Evolutionary conservation across 37 sponge, comb jelly and placozoan genomes (phyloP).

Genomic region (Agelas oroides): DNA sequence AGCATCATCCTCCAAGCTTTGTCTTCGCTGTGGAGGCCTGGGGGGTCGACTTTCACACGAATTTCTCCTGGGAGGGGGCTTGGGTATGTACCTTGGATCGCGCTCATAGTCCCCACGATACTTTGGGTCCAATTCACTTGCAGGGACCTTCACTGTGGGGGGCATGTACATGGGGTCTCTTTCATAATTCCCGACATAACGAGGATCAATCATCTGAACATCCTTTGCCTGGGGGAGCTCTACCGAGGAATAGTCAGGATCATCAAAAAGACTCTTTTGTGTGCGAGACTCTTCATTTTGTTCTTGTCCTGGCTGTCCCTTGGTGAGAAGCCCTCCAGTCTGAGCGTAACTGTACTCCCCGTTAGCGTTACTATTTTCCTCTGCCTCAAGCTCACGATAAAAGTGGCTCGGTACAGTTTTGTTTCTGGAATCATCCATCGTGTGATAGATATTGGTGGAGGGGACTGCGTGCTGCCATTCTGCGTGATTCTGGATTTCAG

Average conservation of each 20-base stretch:
- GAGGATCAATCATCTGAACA: conserved; percentile 15
- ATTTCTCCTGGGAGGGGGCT: conserved; percentile 3
- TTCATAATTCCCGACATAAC: conserved; percentile 35
- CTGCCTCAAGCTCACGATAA: too few relatives aligned
- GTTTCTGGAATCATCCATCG: not conserved
- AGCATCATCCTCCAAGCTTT: not conserved
- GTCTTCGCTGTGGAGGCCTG: not conserved
- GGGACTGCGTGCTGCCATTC: not conserved
- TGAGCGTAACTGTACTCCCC: too few relatives aligned
- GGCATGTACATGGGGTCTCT: conserved; percentile 8
- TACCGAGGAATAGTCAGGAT: conserved; percentile 18
- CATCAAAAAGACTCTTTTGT: conserved; percentile 4
- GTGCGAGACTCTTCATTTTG: too few relatives aligned
- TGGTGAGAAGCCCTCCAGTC: too few relatives aligned
- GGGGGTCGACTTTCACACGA: not conserved
- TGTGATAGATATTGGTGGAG: not conserved
- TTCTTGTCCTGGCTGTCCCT: too few relatives aligned
- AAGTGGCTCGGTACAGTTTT: too few relatives aligned
- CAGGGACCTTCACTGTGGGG: conserved; percentile 2
- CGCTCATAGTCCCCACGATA: conserved; percentile 68
- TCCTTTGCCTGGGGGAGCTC: not conserved
- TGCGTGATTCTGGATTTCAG: too few relatives aligned
- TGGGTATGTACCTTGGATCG: conserved; percentile 48
- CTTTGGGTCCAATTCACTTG: conserved; percentile 13
- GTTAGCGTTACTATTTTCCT: too few relatives aligned